Conservation (phyloP, 2,888 invertebrate genomes). For the Chrysomela aeneicollis region DNA sequence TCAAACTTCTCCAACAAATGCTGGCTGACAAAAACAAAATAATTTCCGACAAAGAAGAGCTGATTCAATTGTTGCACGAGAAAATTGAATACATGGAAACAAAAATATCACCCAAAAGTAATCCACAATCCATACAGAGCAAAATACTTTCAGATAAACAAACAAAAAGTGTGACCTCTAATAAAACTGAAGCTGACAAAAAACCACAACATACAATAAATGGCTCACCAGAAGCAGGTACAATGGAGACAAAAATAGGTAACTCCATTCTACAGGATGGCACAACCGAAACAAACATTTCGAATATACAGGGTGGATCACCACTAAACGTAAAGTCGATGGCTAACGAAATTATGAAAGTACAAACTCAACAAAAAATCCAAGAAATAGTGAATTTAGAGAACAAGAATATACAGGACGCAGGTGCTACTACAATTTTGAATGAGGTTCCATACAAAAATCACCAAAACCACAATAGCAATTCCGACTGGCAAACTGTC, state of each 20-base stretch:
- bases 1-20: neutral
- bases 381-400: too few species aligned
- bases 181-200: neutral
- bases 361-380: too few species aligned
- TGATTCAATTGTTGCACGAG: neutral
- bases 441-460: too few species aligned
- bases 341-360: too few species aligned
- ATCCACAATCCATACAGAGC: neutral
- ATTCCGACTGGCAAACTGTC: too few species aligned
- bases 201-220: neutral
- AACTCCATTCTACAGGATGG: too few species aligned
- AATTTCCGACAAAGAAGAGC: neutral
- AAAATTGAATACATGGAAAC: too few species aligned
- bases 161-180: slow-evolving; percentile 3
- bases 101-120: neutral
- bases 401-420: too few species aligned
- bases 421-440: too few species aligned
- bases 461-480: too few species aligned
- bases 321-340: too few species aligned
- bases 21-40: slow-evolving; percentile 11
- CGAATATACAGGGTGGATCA: neutral
- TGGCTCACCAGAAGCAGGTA: neutral
- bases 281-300: neutral
- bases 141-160: neutral
- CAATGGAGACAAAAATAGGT: too few species aligned